Percentiles rank a stretch among this genome's conserved stretches.
phyloP scores from a whole-genome alignment of 1,140 invertebrate genomes.

The Neodiprion pinetum region DNA sequence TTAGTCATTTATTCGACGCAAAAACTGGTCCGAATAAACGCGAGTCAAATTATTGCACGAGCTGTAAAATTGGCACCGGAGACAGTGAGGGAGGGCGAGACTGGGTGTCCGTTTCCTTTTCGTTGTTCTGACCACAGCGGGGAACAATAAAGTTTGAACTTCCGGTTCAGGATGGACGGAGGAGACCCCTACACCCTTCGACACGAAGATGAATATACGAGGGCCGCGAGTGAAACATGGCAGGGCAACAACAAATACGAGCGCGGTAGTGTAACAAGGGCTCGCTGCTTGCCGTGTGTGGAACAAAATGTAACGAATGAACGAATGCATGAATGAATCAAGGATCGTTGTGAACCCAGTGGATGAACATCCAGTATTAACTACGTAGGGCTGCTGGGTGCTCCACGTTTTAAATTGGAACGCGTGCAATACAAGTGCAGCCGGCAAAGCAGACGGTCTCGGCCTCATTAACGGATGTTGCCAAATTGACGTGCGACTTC shows the following conservation, averaged over 20 bases:
- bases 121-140: neutral
- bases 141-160: neutral
- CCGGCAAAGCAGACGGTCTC: neutral
- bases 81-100: neutral
- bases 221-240: too few species aligned
- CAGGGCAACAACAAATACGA: too few species aligned
- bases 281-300: too few species aligned
- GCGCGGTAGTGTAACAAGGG: too few species aligned
- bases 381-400: constrained; percentile 37
- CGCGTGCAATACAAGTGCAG: constrained; percentile 50
- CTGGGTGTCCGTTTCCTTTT: neutral
- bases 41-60: neutral
- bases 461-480: constrained; percentile 57
- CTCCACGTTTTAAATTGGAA: constrained; percentile 59
- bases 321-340: constrained; percentile 37
- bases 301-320: too few species aligned
- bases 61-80: neutral
- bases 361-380: constrained; percentile 42
- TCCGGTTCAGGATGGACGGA: neutral
- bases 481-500: constrained; percentile 60
- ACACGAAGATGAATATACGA: too few species aligned
- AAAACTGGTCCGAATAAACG: neutral
- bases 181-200: too few species aligned
- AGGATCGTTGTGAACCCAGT: constrained; percentile 32
- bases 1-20: neutral